Evolutionary conservation across 1,140 invertebrate species (phyloP), one percentile per base, ranked within the genome.

Genomic region (Atta texana): DNA sequence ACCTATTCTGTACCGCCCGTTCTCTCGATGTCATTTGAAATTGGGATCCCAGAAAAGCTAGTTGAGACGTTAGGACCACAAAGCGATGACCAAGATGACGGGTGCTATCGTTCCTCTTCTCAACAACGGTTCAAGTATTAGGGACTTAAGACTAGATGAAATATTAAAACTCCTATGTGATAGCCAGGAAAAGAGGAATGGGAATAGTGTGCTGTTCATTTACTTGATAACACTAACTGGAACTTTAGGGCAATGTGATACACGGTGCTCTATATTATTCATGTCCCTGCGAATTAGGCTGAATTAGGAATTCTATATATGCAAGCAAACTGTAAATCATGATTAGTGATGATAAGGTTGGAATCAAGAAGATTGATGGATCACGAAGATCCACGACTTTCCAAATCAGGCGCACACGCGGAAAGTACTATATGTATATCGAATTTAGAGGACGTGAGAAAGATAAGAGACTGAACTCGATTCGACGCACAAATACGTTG

Each of bases 381-480:
- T 80, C n/a, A 3, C 31, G 44, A 16, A 24, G n/a, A 49, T 49
- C 0, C 21, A 68, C 31, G 34, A 74, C 14, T 75, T 84, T 84
- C 7, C 24, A 75, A 74, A 63, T 81, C 53, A 81, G n/a, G 8
- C 21, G 44, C 12, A 49, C 21, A 34, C 44, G 49, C 16, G 49
- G 21, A 39, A 71, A 57, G 16, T 57, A 71, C 55, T 16, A 39
- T 28, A 39, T 44, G n/a, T 81, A 69, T 21, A 61, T 72, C 18
- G 55, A 82, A 21, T 82, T 59, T 34, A 28, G n/a, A 57, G 24
- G 24, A 39, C 3, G 34, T 68, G 66, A 69, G 64, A 39, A 61
- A 24, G 28, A 34, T 21, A 71, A 72, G 80, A 84, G 80, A 84
- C 69, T 75, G 80, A 84, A 71, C 31, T 57, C 53, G 31, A 59